Evolutionary conservation across 2,113 vertebrate genomes (phyloP), one percentile per base, ranked within the genome.

Genomic region (Bungarus multicinctus): DNA sequence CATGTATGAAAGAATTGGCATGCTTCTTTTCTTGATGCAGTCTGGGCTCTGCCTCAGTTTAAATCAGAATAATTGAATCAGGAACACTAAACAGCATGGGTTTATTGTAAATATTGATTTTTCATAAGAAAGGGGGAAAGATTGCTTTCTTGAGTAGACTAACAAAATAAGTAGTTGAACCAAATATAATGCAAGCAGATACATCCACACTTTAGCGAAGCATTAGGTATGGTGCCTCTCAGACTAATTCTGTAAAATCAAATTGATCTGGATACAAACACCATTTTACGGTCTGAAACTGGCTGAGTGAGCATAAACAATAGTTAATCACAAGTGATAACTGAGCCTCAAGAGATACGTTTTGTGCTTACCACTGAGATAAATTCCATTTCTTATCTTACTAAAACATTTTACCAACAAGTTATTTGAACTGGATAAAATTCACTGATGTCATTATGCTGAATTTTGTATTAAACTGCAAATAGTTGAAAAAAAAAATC

Each of bases 301-400:
- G 95, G 74, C 89, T 96, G 94, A 95, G 96, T 95, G 94, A 88
- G 95, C 96, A 95, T 96, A 96, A 97, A 95, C 69, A 96, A 91
- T 60, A 95, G 91, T 91, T 97, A 96, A 97, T 96, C 93, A 96
- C 95, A 92, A 97, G 94, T 11, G 93, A 94, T 96, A 96, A 94
- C 47, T 95, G 94, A 97, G 95, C 87, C 95, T 95, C 91, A 23
- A 20, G 23, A 90, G 69, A 92, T 47, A 90, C 94, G 54, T 95
- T 93, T 94, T 52, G 54, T 10, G 88, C 87, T 93, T 91, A 93
- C 18, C 85, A 90, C 30, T 43, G 14, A 85, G 90, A 92, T 81
- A 87, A 92, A 89, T 55, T 94, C 94, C 92, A 93, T 18, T 8
- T 14, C 91, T 30, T 85, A 92, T 89, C 81, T 94, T 94, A 96